Conservation (phyloP, 2,888 invertebrate genomes). For the Drosophila pseudotakahashii region DNA sequence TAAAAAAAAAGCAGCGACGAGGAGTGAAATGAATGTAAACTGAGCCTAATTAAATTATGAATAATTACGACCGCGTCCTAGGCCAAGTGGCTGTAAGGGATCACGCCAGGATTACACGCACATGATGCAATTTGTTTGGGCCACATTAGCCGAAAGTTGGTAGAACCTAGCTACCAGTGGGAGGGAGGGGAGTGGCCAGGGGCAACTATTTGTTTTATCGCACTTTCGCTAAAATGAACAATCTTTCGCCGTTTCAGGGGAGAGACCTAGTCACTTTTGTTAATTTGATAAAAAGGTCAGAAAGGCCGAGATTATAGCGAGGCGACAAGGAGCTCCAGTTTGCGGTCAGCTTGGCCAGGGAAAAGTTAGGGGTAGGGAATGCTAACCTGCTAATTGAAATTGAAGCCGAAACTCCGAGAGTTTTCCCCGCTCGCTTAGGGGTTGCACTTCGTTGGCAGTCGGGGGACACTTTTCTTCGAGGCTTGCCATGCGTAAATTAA, state of each 20-base stretch:
- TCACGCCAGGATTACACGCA: constrained; percentile 72
- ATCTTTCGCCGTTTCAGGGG: constrained; percentile 46
- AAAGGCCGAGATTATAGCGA: constrained; percentile 70
- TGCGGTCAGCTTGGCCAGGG: constrained; percentile 36
- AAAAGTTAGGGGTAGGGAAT: constrained; percentile 27
- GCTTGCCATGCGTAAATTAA: constrained; percentile 74
- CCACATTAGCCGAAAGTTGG: constrained; percentile 52
- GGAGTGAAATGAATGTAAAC: constrained; percentile 61
- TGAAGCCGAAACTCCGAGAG: constrained; percentile 53
- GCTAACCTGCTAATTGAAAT: constrained; percentile 72
- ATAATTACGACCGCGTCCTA: constrained; percentile 69
- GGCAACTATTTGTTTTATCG: constrained; percentile 81
- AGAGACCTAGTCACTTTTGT: constrained; percentile 74
- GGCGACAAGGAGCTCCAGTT: constrained; percentile 59
- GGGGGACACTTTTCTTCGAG: constrained; percentile 17
- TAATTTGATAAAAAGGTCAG: constrained; percentile 81
- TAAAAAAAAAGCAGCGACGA: constrained; percentile 36
- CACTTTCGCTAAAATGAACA: constrained; percentile 80
- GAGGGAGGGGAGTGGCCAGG: constrained; percentile 23
- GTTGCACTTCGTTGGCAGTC: constrained; percentile 18
- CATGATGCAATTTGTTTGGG: constrained; percentile 80
- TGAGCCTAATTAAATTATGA: constrained; percentile 83
- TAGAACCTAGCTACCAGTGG: not conserved
- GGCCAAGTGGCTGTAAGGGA: constrained; percentile 56
- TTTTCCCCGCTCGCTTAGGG: constrained; percentile 23